Evolutionary conservation across 2,113 vertebrate species (phyloP), one percentile per base, ranked within the genome.

Genomic region (Stegastes partitus): DNA sequence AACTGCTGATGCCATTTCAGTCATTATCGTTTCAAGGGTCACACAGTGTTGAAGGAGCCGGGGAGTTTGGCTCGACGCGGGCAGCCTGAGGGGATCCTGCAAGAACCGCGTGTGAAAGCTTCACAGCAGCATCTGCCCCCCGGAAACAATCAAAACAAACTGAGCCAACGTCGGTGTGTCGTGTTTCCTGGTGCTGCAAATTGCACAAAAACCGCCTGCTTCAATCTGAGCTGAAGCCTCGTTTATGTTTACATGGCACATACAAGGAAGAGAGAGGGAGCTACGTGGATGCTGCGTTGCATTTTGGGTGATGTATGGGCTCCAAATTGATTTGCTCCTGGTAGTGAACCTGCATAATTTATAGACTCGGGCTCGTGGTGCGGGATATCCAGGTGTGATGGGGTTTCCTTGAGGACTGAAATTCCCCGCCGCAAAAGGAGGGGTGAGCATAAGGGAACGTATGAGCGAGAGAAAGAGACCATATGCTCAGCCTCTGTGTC

Each of bases 401-500:
- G 25, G 57, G 44, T 64, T 61, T 78, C 57, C 79, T 64, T 21
- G 28, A 58, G 39, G 61, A 44, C 25, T 68, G 57, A 44, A 37
- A n/a, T 23, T 21, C n/a, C 56, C 28, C 66, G 23, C 39, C 69
- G 67, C 63, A 74, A 68, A n/a, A 74, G 58, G 28, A 75, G 19
- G 5, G 18, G 49, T 1, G 0, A 44, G 18, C 26, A 54, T 12
- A 23, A 65, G 23, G 49, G 31, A 57, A 53, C 22, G 44, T 8
- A 39, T 22, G 56, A 77, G 45, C 26, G 56, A 53, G 50, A 78
- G 28, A 61, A 50, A 58, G 15, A 64, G 50, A 62, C 42, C 45
- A 78, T 34, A 61, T 14, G 15, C 54, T n/a, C 21, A 57, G 26
- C n/a, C 18, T 42, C 49, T 45, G 59, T 18, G 6, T 69, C 72